phyloP scores from a whole-genome alignment of 2,113 vertebrate species.

The Lipophrys pholis region DNA sequence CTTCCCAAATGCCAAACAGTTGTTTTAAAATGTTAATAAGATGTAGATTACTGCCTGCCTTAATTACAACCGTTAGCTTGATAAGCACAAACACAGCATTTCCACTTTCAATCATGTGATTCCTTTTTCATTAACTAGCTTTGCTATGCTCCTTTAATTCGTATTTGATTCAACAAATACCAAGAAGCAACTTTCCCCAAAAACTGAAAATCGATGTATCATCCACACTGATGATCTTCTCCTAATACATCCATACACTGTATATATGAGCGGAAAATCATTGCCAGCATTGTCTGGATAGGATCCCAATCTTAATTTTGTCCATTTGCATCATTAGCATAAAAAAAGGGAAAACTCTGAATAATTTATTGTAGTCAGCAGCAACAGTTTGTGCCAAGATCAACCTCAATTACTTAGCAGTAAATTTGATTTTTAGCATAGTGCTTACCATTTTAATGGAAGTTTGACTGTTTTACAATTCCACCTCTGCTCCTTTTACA shows the following conservation, averaged over 20 bases:
- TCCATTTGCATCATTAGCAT: slow-evolving; percentile 21
- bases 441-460: slow-evolving; percentile 48
- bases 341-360: slow-evolving; percentile 12
- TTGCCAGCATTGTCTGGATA: slow-evolving; percentile 4
- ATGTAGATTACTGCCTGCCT: background rate
- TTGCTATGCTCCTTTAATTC: too few relatives aligned
- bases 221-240: too few relatives aligned
- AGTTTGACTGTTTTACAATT: slow-evolving; percentile 50
- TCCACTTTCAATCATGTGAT: background rate
- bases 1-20: background rate
- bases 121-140: too few relatives aligned
- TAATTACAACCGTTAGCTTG: background rate
- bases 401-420: slow-evolving; percentile 36
- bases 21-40: slow-evolving; percentile 2
- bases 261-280: background rate
- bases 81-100: background rate
- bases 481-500: slow-evolving; percentile 41
- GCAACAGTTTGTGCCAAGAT: slow-evolving; percentile 44
- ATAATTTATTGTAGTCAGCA: slow-evolving; percentile 53
- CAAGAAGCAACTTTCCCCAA: too few relatives aligned
- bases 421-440: slow-evolving; percentile 46
- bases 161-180: too few relatives aligned
- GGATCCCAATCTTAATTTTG: slow-evolving; percentile 10
- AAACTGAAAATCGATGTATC: too few relatives aligned
- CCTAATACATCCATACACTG: too few relatives aligned